Conservation (phyloP, 2,797 vertebrate species). For the Eospalax fontanierii region DNA sequence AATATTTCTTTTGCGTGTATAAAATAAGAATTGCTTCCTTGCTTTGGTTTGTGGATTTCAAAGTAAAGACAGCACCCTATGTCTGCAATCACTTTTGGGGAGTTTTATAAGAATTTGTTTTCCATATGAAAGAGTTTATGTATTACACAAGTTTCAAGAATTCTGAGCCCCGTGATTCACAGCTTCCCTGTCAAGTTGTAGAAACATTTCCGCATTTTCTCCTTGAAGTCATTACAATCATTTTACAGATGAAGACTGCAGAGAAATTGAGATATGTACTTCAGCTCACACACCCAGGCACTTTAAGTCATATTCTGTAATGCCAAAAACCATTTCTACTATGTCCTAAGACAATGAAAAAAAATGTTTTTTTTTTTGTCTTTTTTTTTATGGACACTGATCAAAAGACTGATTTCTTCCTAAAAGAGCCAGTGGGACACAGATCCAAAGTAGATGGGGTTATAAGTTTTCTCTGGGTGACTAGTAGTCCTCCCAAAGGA, state of each 20-base stretch:
- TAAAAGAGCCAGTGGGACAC: background rate
- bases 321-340: background rate
- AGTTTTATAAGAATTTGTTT: background rate
- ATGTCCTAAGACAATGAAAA: slow-evolving; percentile 6
- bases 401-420: slow-evolving; percentile 42
- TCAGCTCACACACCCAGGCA: background rate
- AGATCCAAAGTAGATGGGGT: slow-evolving; percentile 53
- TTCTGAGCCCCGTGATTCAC: slow-evolving; percentile 33
- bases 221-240: background rate
- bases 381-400: no score
- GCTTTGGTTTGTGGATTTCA: background rate
- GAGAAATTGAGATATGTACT: background rate
- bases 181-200: background rate
- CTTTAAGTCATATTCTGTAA: background rate
- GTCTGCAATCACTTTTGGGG: slow-evolving; percentile 14
- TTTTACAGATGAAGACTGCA: slow-evolving; percentile 36
- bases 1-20: background rate
- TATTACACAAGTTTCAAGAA: slow-evolving; percentile 61
- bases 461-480: slow-evolving; percentile 54
- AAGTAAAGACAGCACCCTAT: background rate
- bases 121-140: slow-evolving; percentile 35
- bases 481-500: background rate
- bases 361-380: background rate
- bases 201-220: slow-evolving; percentile 55
- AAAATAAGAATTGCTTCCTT: background rate